phyloP scores from a whole-genome alignment of 2,888 invertebrate genomes.

The Tipula unca region DNA sequence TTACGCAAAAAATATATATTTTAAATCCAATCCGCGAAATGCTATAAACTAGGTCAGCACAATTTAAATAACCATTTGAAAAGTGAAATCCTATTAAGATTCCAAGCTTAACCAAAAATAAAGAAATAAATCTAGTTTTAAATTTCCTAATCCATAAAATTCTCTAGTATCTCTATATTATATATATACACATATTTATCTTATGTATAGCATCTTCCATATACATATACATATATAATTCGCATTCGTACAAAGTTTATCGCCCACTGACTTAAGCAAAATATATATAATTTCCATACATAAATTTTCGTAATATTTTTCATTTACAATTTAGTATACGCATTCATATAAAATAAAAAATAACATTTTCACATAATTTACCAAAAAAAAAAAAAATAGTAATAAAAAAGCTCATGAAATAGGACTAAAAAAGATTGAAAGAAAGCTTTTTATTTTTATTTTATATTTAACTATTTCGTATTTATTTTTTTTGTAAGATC shows the following conservation, averaged over 20 bases:
- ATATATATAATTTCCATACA: background rate
- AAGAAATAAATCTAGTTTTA: background rate
- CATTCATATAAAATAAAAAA: background rate
- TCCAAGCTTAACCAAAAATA: background rate
- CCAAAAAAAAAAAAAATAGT: background rate
- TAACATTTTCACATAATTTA: background rate
- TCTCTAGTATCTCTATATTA: background rate
- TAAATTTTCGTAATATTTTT: background rate
- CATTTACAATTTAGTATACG: background rate
- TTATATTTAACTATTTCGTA: background rate
- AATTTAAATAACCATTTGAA: background rate
- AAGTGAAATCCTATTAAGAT: background rate
- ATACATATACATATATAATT: background rate
- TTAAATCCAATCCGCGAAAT: background rate
- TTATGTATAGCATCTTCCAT: background rate
- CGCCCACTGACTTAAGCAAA: background rate
- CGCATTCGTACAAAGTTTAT: background rate
- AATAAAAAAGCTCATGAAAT: background rate
- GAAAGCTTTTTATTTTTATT: background rate
- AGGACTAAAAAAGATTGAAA: slow-evolving; percentile 1
- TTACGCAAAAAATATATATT: no score
- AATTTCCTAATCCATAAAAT: background rate
- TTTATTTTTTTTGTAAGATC: background rate
- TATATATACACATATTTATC: background rate
- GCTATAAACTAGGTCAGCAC: background rate